phyloP scores from a whole-genome alignment of 2,113 vertebrate species.

The Channa maculata region DNA sequence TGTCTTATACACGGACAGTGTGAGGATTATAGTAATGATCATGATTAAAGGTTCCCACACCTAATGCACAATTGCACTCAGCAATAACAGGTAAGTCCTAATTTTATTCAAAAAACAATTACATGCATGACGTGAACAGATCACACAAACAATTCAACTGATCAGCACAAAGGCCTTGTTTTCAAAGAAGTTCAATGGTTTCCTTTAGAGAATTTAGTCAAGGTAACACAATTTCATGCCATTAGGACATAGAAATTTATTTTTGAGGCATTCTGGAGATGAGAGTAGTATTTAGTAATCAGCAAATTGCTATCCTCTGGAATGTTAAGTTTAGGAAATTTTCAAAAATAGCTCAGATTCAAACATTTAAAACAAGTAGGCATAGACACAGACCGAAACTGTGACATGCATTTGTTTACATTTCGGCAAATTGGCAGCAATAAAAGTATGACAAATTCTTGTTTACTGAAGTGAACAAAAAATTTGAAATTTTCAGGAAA shows the following conservation, averaged over 20 bases:
- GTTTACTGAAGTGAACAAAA: no score
- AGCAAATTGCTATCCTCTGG: not conserved
- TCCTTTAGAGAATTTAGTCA: not conserved
- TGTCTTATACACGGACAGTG: not conserved
- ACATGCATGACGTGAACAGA: no score
- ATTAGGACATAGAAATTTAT: not conserved
- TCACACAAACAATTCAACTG: no score
- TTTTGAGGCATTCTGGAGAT: not conserved
- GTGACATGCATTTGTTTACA: not conserved
- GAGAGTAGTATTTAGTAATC: slow-evolving; percentile 1
- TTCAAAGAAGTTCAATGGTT: no score
- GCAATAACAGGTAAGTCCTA: no score
- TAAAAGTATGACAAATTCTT: not conserved
- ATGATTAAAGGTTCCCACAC: no score
- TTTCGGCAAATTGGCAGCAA: not conserved
- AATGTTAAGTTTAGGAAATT: not conserved
- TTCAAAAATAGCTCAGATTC: not conserved
- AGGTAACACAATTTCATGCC: not conserved
- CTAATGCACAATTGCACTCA: no score
- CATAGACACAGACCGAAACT: no score
- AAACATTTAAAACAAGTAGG: not conserved
- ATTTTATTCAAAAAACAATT: no score
- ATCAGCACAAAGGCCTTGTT: no score
- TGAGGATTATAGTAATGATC: not conserved
- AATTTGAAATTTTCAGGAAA: no score